Percentiles rank a stretch among this genome's conserved stretches.
These are phyloP conservation scores for Lasioglossum lativentre DNA, from an alignment of 2,888 invertebrate species.

Conservation along the genomic window DNA sequence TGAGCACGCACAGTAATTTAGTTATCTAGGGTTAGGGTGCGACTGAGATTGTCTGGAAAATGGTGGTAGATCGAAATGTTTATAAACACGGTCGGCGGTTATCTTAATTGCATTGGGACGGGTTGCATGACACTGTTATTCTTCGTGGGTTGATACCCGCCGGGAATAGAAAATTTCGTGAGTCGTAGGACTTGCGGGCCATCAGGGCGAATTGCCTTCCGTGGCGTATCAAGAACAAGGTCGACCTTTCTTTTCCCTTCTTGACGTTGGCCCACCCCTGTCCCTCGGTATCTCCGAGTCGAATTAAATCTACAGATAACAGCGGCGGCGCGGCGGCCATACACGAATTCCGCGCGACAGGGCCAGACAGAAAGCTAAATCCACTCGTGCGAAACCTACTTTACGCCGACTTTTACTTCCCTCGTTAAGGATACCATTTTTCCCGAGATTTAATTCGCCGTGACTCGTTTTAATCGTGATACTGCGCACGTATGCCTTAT, in stretches of 20 bases:
- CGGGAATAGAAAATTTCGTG: constrained; percentile 72
- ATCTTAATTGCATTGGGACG: constrained; percentile 79
- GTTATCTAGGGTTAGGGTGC: not conserved
- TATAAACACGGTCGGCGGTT: constrained; percentile 76
- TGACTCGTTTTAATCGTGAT: not conserved
- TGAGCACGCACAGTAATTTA: not conserved
- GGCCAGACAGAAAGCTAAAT: constrained; percentile 13
- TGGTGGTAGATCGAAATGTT: constrained; percentile 66
- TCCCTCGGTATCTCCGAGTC: constrained; percentile 31
- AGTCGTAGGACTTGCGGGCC: constrained; percentile 55
- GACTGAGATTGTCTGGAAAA: constrained; percentile 32
- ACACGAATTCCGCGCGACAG: constrained; percentile 32
- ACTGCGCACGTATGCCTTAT: not conserved
- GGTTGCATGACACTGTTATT: constrained; percentile 66
- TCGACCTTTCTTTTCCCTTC: constrained; percentile 37
- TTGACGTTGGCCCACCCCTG: constrained; percentile 10
- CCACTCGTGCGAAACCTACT: constrained; percentile 19
- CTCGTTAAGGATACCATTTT: constrained; percentile 12
- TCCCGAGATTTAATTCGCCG: not conserved
- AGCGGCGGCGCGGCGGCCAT: constrained; percentile 5
- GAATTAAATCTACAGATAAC: constrained; percentile 64
- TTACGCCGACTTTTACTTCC: constrained; percentile 5
- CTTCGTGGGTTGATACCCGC: constrained; percentile 55
- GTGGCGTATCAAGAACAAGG: constrained; percentile 65
- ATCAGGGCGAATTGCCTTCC: constrained; percentile 68